These are phyloP conservation scores for Brachyistius frenatus DNA, from an alignment of 2,113 vertebrate genomes.

Conservation along the genomic window DNA sequence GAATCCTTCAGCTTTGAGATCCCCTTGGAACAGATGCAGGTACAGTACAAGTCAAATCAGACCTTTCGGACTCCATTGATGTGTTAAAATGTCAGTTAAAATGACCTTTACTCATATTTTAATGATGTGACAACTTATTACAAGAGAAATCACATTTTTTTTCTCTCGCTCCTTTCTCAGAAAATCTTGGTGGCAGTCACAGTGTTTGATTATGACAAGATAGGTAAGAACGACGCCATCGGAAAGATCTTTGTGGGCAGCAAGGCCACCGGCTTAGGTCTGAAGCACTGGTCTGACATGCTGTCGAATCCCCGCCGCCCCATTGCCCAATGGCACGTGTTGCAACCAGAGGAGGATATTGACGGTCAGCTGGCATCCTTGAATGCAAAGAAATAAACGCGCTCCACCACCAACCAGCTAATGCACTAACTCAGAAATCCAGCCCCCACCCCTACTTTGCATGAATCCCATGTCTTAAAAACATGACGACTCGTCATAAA, in stretches of 20 bases:
- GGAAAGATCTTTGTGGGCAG: slow-evolving; percentile 97
- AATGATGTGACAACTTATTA: not conserved
- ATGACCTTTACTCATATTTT: not conserved
- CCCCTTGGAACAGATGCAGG: slow-evolving; percentile 98
- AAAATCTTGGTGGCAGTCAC: slow-evolving; percentile 98
- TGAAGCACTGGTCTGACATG: slow-evolving; percentile 99
- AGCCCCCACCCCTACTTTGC: slow-evolving; percentile 71
- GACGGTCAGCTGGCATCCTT: slow-evolving; percentile 88
- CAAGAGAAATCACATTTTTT: not conserved
- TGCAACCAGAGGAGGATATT: slow-evolving; percentile 97
- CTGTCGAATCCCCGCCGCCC: slow-evolving; percentile 95
- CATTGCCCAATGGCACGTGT: slow-evolving; percentile 97
- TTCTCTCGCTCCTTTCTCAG: slow-evolving; percentile 72
- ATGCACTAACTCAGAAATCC: slow-evolving; percentile 72
- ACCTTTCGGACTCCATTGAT: not conserved
- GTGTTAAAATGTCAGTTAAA: not conserved
- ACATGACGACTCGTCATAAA: slow-evolving; percentile 61
- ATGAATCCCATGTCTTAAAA: slow-evolving; percentile 79
- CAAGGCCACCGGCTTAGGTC: slow-evolving; percentile 91
- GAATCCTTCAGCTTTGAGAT: slow-evolving; percentile 99
- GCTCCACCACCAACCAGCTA: slow-evolving; percentile 69
- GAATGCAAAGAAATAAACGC: slow-evolving; percentile 92
- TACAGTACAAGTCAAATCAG: slow-evolving; percentile 62
- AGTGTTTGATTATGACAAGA: slow-evolving; percentile 98
- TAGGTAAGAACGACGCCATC: slow-evolving; percentile 98